Conservation (phyloP, 2,888 invertebrate species). For the Melanostoma scalare region DNA sequence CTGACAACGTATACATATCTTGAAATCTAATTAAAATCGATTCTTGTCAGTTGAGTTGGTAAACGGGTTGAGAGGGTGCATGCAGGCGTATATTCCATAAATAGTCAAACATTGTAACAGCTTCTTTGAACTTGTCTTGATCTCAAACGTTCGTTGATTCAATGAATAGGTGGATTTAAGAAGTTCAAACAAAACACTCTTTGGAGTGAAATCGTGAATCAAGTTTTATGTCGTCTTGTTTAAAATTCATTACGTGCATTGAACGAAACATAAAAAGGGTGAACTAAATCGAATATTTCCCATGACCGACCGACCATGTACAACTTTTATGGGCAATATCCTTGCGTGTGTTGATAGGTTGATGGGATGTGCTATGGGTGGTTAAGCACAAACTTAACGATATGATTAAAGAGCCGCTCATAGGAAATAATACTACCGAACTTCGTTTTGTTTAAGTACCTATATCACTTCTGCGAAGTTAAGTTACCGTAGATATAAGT, state of each 20-base stretch:
- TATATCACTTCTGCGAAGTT: too few relatives aligned
- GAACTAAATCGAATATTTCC: constrained; percentile 3
- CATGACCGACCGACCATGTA: constrained; percentile 42
- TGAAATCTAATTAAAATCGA: constrained; percentile 68
- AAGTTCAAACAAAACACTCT: background rate
- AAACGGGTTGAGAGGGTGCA: constrained; percentile 22
- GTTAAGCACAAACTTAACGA: too few relatives aligned
- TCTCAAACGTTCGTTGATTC: constrained; percentile 50
- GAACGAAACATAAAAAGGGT: constrained; percentile 38
- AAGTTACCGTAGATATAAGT: too few relatives aligned
- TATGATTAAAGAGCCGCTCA: too few relatives aligned
- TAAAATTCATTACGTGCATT: constrained; percentile 48
- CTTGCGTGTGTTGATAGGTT: constrained; percentile 24
- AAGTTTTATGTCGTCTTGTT: constrained; percentile 34
- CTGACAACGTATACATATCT: constrained; percentile 48
- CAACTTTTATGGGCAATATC: constrained; percentile 34
- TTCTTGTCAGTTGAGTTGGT: constrained; percentile 59
- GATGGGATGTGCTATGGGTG: too few relatives aligned
- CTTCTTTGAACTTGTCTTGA: constrained; percentile 45
- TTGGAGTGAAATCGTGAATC: constrained; percentile 43
- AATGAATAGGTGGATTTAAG: constrained; percentile 46
- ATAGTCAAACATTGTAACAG: constrained; percentile 57
- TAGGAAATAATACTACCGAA: too few relatives aligned
- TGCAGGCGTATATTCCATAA: constrained; percentile 11
- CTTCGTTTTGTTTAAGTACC: too few relatives aligned